Evolutionary conservation across 2,113 vertebrate genomes (phyloP).

Genomic region (Nothoprocta pentlandii): DNA sequence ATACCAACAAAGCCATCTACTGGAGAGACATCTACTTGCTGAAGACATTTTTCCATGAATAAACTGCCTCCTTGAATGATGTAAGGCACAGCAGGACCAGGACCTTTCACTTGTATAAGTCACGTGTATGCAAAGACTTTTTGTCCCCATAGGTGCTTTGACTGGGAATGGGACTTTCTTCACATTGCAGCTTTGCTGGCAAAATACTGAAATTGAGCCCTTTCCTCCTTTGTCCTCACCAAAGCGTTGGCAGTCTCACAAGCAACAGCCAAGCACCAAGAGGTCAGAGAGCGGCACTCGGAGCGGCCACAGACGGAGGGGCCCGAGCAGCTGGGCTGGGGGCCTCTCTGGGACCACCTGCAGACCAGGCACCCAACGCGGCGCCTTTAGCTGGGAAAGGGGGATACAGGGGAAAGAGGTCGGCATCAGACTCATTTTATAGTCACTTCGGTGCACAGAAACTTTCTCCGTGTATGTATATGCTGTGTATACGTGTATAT

Average conservation of each 20-base stretch:
- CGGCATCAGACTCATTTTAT: not conserved
- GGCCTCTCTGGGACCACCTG: not conserved
- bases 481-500: not conserved
- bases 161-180: not conserved
- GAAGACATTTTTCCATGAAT: not conserved
- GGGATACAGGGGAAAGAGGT: not conserved
- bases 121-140: not conserved
- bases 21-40: not conserved
- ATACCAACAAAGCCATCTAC: not conserved
- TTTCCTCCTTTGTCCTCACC: not conserved
- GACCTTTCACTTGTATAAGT: not conserved
- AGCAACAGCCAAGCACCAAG: not conserved
- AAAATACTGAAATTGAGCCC: not conserved
- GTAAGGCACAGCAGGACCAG: not conserved
- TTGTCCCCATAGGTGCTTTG: not conserved
- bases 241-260: not conserved
- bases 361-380: not conserved
- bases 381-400: not conserved
- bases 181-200: not conserved
- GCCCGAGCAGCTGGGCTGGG: not conserved
- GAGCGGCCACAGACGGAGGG: too few species aligned
- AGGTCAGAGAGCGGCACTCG: not conserved
- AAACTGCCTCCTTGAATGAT: not conserved
- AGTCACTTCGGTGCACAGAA: rapidly evolving
- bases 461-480: not conserved